These are phyloP conservation scores for Epicampocera succincta DNA, from an alignment of 2,888 invertebrate species.

Conservation along the genomic window DNA sequence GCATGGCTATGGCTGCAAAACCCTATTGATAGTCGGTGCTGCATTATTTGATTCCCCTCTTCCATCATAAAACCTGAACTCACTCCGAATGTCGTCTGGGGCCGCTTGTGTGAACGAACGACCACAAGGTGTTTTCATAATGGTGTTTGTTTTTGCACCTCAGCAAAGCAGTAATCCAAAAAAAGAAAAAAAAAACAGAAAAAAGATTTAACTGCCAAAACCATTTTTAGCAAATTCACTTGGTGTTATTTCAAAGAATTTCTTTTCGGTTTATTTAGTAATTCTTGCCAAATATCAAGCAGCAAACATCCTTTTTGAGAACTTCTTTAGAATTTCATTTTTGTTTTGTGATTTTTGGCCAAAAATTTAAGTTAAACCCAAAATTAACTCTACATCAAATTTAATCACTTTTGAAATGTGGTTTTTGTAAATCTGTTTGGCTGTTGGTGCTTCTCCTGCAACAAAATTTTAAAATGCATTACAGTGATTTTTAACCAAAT, in stretches of 20 bases:
- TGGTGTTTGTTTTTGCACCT: slow-evolving; percentile 69
- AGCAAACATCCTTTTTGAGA: slow-evolving; percentile 14
- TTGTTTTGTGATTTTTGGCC: neutral
- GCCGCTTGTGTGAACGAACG: neutral
- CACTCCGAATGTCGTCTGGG: neutral
- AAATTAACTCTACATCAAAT: slow-evolving; percentile 80
- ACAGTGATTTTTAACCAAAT: slow-evolving; percentile 59
- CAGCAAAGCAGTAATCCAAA: slow-evolving; percentile 6
- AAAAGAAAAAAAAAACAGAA: slow-evolving; percentile 2
- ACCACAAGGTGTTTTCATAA: slow-evolving; percentile 65
- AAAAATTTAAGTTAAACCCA: slow-evolving; percentile 61
- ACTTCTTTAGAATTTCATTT: slow-evolving; percentile 20
- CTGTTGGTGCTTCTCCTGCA: slow-evolving; percentile 1
- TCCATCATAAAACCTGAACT: slow-evolving; percentile 21
- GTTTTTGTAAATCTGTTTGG: slow-evolving; percentile 10
- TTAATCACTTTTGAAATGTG: slow-evolving; percentile 79
- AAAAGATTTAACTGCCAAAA: slow-evolving; percentile 38
- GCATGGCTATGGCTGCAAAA: slow-evolving; percentile 25
- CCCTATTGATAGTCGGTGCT: slow-evolving; percentile 40
- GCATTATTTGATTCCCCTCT: neutral
- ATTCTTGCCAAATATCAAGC: slow-evolving; percentile 11
- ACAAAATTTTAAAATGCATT: slow-evolving; percentile 54
- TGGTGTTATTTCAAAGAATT: slow-evolving; percentile 55
- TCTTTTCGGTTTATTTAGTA: slow-evolving; percentile 33
- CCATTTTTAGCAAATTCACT: slow-evolving; percentile 44